Percentiles rank a stretch among this genome's conserved stretches.
Conservation (phyloP, 1,140 invertebrate genomes). For the Thaumetopoea pityocampa region DNA sequence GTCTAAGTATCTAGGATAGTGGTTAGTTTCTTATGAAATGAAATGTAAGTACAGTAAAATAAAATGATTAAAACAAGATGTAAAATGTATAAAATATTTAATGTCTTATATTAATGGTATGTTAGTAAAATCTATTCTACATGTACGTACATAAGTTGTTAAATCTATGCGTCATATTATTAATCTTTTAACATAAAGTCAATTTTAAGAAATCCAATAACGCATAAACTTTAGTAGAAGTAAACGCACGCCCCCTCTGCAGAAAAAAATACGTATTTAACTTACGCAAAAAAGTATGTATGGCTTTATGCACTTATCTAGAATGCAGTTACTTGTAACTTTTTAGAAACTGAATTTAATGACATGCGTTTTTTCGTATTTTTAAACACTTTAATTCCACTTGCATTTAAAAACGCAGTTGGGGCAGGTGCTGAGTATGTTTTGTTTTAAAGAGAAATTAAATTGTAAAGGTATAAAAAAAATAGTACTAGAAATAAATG, state of each 20-base stretch:
- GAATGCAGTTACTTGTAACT: no score
- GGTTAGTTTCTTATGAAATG: no score
- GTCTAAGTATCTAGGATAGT: no score
- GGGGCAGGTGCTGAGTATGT: neutral
- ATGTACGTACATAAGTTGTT: slow-evolving; percentile 33
- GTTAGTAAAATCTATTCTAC: slow-evolving; percentile 37
- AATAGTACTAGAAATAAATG: slow-evolving; percentile 27
- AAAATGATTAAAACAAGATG: slow-evolving; percentile 44
- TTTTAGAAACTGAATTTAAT: no score
- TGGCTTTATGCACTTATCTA: no score
- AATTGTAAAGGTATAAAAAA: slow-evolving; percentile 10
- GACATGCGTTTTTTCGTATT: no score
- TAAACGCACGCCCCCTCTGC: no score
- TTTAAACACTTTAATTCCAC: neutral
- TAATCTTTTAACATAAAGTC: slow-evolving; percentile 15
- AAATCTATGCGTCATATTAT: slow-evolving; percentile 29
- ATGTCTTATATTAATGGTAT: slow-evolving; percentile 24
- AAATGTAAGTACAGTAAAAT: no score
- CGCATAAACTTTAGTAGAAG: slow-evolving; percentile 27
- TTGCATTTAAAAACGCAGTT: no score
- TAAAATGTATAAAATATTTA: slow-evolving; percentile 43
- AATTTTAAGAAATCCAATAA: slow-evolving; percentile 21
- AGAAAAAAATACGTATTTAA: slow-evolving; percentile 14
- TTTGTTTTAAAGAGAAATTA: slow-evolving; percentile 33
- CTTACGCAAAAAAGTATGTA: no score